Evolutionary conservation across 2,888 invertebrate species (phyloP).

Genomic region (Caenorhabditis drosophilae): DNA sequence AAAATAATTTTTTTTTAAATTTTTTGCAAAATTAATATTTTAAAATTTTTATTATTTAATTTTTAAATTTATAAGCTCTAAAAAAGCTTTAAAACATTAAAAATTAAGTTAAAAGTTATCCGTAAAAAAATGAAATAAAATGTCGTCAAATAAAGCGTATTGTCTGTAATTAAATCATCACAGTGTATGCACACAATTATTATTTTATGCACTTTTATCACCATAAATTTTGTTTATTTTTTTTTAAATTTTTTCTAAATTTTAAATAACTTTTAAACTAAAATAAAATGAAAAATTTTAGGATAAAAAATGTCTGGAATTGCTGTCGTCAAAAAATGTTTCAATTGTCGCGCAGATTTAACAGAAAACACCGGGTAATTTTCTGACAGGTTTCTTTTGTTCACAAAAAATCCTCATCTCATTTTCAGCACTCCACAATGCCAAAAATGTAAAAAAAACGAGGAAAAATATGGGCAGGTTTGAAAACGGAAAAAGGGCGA

Average conservation of each 20-base stretch:
- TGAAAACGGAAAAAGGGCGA: background rate
- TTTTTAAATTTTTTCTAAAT: background rate
- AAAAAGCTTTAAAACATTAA: background rate
- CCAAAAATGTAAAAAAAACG: constrained; percentile 60
- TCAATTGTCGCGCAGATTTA: constrained; percentile 41
- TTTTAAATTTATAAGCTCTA: background rate
- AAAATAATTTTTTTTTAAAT: background rate
- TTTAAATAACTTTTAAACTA: background rate
- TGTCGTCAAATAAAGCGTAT: constrained; percentile 12
- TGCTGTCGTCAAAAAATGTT: constrained; percentile 43
- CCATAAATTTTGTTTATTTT: background rate
- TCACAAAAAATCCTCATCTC: background rate
- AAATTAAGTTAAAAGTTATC: too few species aligned
- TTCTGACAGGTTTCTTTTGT: background rate
- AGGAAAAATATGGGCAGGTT: constrained; percentile 62
- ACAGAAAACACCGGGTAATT: constrained; percentile 21
- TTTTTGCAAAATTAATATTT: background rate
- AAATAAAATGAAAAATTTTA: constrained; percentile 1
- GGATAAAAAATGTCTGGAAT: constrained; percentile 31
- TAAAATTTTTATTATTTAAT: background rate
- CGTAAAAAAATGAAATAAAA: too few species aligned
- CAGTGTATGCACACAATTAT: constrained; percentile 17
- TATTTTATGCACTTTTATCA: constrained; percentile 2
- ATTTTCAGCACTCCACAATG: constrained; percentile 46
- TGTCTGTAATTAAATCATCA: constrained; percentile 12